Base-by-base conservation (phyloP, 1,140 invertebrate genomes). In the Drosophila suzukii region DNA sequence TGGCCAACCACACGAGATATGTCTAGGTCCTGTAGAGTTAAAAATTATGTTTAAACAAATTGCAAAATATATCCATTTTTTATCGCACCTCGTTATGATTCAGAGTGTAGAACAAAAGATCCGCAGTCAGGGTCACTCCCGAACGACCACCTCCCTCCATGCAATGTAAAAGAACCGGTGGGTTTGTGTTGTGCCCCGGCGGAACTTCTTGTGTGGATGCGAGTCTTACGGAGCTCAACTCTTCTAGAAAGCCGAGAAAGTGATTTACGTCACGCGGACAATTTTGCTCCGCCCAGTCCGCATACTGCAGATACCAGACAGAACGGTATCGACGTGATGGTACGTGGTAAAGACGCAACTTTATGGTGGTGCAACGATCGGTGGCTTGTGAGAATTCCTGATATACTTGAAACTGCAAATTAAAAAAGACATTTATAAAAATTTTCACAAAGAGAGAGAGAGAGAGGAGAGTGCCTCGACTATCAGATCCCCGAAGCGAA, bases 281-380 rank as follows among this genome's bases (percentile, higher is more conserved):
- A 71, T 94, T 93, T 81, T 95, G 94, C 84, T 96, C 95, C 11
- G 94, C 95, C 96, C 96, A 97, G 90, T 96, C 95, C 32, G 94
- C 94, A 91, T 96, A 97, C 90, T 97, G 96, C 67, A 97, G 93
- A 93, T 97, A 96, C 96, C 96, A 97, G 36, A 97, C 93, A 43
- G 94, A 94, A 50, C 96, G 93, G 79, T 94, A 94, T 27, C 94
- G 92, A 39, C 93, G 84, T 24, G 94, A 94, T 38, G 92, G 86
- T 38, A 93, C 92, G 63, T 95, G 94, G 83, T 93, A 94, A 11
- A 95, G 77, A 39, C 94, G 91, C 63, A 95, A 83, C 85, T 94
- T 94, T 76, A 93, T 94, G 13, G 94, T 95, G 4, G 94, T 92
- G 80, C 94, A 94, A 76, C 94, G 93, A 44, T 94, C 94, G 12